Base-by-base conservation (phyloP, 2,797 vertebrate genomes). In the Dendrocincla fuliginosa region DNA sequence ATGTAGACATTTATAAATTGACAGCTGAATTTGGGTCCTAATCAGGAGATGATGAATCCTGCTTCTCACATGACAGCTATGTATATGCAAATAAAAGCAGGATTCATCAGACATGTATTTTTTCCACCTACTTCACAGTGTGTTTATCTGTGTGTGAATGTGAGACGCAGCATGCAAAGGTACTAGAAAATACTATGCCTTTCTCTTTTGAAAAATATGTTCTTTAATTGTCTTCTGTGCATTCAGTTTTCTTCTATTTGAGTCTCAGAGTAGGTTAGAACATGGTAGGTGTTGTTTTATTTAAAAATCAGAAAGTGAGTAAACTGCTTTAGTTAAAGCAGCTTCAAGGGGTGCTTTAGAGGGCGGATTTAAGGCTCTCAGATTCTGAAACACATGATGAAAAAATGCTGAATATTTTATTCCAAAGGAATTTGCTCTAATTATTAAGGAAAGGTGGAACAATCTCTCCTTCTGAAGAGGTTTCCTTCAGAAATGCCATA, bases 381-480 rank as follows among this genome's bases (percentile, higher is more conserved):
- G 5, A 5, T 90, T 96, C 78, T 75, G 82, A 80, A 78, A 49
- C 16, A 24, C 27, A 73, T 84, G 44, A 41, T 7, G 3, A 80
- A 64, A 94, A 95, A 92, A 75, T 57, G 17, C 25, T 91, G 50
- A 91, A 69, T 79, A 89, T 70, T 95, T 74, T 89, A 78, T 87
- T 92, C 32, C 46, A 50, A 78, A 52, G 50, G 64, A 87, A 87
- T 93, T 89, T 90, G 77, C 25, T 47, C 44, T 95, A 74, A 90
- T 97, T 97, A 94, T 65, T 78, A 87, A 80, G 30, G 42, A 33
- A 93, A 52, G 39, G 10, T 12, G 10, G 4, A 20, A 55, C 63
- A 87, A 76, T 44, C 18, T 56, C 55, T 96, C 30, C 33, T 87
- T 75, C 65, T 94, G 80, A 90, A 75, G 53, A 93, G 24, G 61